These are phyloP conservation scores for Chymomyza fuscimana DNA, from an alignment of 2,888 invertebrate genomes.

Conservation along the genomic window DNA sequence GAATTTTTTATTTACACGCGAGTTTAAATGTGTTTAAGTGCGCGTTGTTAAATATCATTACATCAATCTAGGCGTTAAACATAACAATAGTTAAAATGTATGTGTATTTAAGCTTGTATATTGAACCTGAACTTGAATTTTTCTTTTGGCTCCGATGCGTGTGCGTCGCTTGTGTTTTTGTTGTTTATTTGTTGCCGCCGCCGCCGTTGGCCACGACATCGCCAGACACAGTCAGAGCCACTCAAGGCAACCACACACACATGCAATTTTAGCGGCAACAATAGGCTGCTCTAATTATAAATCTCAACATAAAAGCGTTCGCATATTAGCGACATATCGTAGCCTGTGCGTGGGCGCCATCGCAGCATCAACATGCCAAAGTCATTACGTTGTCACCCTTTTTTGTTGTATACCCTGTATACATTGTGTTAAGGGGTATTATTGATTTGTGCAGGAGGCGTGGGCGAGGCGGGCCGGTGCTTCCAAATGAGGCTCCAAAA, in stretches of 20 bases:
- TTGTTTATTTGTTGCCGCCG: constrained; percentile 13
- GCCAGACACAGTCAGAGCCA: constrained; percentile 28
- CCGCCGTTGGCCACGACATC: constrained; percentile 12
- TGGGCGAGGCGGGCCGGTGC: too few relatives aligned
- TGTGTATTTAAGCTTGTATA: not conserved
- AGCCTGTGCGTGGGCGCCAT: constrained; percentile 34
- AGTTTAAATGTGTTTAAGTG: not conserved
- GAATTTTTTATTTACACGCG: not conserved
- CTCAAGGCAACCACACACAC: constrained; percentile 53
- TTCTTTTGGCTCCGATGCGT: constrained; percentile 19
- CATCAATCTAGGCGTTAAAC: constrained; percentile 15
- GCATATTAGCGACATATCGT: constrained; percentile 11
- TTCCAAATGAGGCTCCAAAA: too few relatives aligned
- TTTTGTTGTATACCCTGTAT: not conserved
- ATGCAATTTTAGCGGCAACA: constrained; percentile 62
- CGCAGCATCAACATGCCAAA: constrained; percentile 58
- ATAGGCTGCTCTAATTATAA: constrained; percentile 66
- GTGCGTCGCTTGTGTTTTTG: constrained; percentile 4
- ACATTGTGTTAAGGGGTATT: too few relatives aligned
- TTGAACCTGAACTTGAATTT: constrained; percentile 60
- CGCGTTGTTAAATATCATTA: constrained; percentile 7
- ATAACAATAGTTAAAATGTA: constrained; percentile 26
- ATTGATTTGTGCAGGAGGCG: too few relatives aligned
- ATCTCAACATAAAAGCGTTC: constrained; percentile 54
- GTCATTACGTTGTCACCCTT: constrained; percentile 49